phyloP scores from a whole-genome alignment of 23 tunicate genomes.

The Oikopleura vanhoeffeni region DNA sequence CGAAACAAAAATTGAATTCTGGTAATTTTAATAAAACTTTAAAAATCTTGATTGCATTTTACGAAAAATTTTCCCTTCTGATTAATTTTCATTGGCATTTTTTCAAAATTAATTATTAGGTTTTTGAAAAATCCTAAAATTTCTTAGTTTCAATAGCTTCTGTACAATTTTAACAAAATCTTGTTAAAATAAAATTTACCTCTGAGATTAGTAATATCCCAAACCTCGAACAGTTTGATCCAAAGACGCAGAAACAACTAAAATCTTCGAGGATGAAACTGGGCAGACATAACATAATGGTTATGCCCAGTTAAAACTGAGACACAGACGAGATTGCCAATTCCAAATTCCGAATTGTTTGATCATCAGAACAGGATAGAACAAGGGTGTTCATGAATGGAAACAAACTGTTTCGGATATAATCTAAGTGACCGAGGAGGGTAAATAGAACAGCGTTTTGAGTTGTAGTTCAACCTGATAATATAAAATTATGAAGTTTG shows the following conservation, averaged over 20 bases:
- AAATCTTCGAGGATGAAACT: conserved; percentile 80
- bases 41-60: no score
- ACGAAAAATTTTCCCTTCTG: no score
- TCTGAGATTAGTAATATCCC: conserved; percentile 64
- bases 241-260: conserved; percentile 88
- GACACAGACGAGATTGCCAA: conserved; percentile 78
- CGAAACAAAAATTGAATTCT: no score
- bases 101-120: no score
- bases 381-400: conserved; percentile 87
- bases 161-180: no score
- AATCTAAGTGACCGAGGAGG: conserved; percentile 81
- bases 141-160: no score
- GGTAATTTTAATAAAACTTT: no score
- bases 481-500: no score
- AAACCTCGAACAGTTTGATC: conserved; percentile 94
- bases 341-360: conserved; percentile 94
- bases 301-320: conserved; percentile 95
- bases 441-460: conserved; percentile 77
- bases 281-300: conserved; percentile 96
- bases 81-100: no score
- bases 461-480: conserved; percentile 90
- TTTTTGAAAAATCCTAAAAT: no score
- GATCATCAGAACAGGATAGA: conserved; percentile 87
- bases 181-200: no score
- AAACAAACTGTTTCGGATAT: conserved; percentile 57